These are phyloP conservation scores for Xiphorhynchus erythropygius DNA, from an alignment of 2,797 vertebrate genomes.

Conservation along the genomic window DNA sequence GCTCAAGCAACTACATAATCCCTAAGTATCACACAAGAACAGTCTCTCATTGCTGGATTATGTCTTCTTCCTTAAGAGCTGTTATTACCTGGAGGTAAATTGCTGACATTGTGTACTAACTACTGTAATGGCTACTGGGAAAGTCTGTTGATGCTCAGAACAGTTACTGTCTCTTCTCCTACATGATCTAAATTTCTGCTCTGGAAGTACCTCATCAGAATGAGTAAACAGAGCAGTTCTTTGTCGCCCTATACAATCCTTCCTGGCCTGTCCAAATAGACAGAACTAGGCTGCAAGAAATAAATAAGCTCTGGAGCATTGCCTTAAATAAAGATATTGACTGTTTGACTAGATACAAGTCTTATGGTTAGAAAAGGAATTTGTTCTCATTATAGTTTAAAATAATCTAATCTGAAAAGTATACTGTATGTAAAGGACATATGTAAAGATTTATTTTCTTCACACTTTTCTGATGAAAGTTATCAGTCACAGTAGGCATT, in stretches of 20 bases:
- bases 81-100: not conserved
- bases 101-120: not conserved
- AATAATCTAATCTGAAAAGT: not conserved
- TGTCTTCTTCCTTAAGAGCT: not conserved
- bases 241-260: not conserved
- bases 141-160: not conserved
- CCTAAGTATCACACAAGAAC: not conserved
- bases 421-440: not conserved
- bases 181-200: not conserved
- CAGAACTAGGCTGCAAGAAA: not conserved
- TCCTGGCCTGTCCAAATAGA: not conserved
- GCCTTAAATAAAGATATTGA: not conserved
- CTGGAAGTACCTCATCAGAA: not conserved
- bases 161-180: not conserved
- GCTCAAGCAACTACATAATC: not conserved
- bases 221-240: not conserved
- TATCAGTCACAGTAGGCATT: not conserved
- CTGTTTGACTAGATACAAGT: not conserved
- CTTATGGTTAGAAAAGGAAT: not conserved
- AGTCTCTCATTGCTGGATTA: not conserved
- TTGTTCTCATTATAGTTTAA: not conserved
- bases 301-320: not conserved
- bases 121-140: not conserved
- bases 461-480: not conserved
- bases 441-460: not conserved